Evolutionary conservation across 2,888 invertebrate genomes (phyloP), one percentile per base, ranked within the genome.

Genomic region (Glyphotaelius pellucidus): DNA sequence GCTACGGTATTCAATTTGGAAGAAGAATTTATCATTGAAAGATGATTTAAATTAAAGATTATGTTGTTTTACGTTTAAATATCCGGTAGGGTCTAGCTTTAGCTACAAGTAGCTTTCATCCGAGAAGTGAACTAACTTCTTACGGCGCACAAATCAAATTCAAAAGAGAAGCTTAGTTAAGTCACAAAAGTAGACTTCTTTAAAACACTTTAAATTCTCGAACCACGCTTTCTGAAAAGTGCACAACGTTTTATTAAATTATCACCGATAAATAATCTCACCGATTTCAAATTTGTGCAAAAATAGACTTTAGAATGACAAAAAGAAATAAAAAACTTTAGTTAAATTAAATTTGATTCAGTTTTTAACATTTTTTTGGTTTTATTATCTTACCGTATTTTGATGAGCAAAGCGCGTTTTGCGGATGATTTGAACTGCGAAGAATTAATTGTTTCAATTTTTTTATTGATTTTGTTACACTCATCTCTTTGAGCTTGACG

Each of bases 101-200:
- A 83, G 83, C 83, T 83, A 25, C 25, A 7, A 1, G 19, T 67
- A 31, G 83, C 83, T 83, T 83, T 15, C 83, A 83, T 35, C 35
- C 25, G 35, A 83, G 35, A 83, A 25, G 35, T 25, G 32, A 25
- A 88, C 25, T 81, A 25, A 47, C 83, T 84, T 90, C 47, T n/a
- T 86, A 91, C 80, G 47, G 79, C 91, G 89, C 92, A 91, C 90
- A 25, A 91, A 92, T 84, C 90, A 80, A 47, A 92, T 52, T 89
- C 89, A 81, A 88, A 91, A 89, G n/a, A 89, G 80, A 84, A 80
- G 79, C 90, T 42, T 91, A 91, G 90, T 83, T 92, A 91, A 92
- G 91, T 86, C 92, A 92, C 92, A 79, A 80, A 90, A 86, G 89
- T 92, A 92, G 92, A 89, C 38, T 87, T 67, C 67, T 90, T 67